A percentile compares a stretch with the other conserved stretches of the same genome.
phyloP scores from a whole-genome alignment of 2,888 invertebrate species.

The Phaonia tiefii region DNA sequence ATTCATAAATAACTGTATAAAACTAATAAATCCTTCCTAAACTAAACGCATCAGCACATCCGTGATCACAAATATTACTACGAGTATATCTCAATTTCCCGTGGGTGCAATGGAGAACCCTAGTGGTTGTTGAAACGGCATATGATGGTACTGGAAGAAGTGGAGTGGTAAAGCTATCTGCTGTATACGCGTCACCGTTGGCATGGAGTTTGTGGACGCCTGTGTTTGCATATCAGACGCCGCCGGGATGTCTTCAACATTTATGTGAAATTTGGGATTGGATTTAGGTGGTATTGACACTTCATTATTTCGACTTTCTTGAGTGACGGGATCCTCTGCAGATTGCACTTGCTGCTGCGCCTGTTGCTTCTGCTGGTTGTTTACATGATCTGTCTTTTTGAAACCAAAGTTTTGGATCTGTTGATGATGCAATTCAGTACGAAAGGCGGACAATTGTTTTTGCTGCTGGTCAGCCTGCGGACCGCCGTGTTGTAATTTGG shows the following conservation, averaged over 20 bases:
- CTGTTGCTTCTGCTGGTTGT: constrained; percentile 25
- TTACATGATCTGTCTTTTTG: constrained; percentile 58
- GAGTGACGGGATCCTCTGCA: constrained; percentile 46
- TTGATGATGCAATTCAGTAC: constrained; percentile 66
- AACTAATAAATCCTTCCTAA: constrained; percentile 1
- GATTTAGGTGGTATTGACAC: constrained; percentile 39
- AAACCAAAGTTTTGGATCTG: constrained; percentile 71
- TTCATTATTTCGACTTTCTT: constrained; percentile 52
- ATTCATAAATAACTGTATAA: constrained; percentile 3
- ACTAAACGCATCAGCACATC: constrained; percentile 20
- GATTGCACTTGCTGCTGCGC: constrained; percentile 18
- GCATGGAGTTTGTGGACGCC: constrained; percentile 70
- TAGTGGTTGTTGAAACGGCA: constrained; percentile 74
- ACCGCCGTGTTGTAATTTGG: constrained; percentile 53
- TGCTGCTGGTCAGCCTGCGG: constrained; percentile 32
- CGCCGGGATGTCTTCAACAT: constrained; percentile 67
- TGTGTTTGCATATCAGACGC: constrained; percentile 70
- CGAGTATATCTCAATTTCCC: constrained; percentile 14
- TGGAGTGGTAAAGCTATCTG: constrained; percentile 75
- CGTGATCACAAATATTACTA: not conserved
- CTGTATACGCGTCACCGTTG: constrained; percentile 69
- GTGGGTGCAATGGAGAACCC: constrained; percentile 65
- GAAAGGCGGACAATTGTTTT: constrained; percentile 39
- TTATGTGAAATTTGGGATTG: constrained; percentile 67
- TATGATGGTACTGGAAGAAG: constrained; percentile 74